Evolutionary conservation across 1,140 invertebrate species (phyloP).

Genomic region (Rhynchophorus ferrugineus): DNA sequence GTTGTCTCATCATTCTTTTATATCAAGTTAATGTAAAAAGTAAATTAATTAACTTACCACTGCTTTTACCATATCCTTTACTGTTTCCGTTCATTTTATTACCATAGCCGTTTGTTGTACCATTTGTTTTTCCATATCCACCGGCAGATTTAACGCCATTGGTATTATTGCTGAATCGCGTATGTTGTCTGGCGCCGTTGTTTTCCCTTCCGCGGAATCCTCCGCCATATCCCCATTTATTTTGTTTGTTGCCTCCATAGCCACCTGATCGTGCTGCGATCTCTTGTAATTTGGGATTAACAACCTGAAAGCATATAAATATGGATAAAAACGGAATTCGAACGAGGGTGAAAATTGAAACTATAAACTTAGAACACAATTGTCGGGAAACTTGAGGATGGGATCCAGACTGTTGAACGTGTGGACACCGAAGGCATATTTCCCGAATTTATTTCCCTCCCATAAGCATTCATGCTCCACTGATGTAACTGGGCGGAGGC

Average conservation of each 20-base stretch:
- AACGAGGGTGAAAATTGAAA: no score
- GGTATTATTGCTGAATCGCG: constrained; percentile 20
- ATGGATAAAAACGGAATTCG: no score
- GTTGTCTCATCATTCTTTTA: neutral
- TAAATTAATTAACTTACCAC: neutral
- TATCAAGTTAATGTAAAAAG: neutral
- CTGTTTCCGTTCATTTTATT: no score
- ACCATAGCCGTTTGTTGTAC: neutral
- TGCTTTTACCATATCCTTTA: neutral
- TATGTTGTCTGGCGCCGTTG: constrained; percentile 24
- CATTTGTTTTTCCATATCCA: constrained; percentile 25
- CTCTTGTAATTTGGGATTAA: constrained; percentile 18
- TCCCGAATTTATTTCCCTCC: constrained; percentile 54
- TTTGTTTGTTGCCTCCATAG: constrained; percentile 7
- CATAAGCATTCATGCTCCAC: constrained; percentile 65
- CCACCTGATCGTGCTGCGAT: constrained; percentile 8
- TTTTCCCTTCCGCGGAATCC: constrained; percentile 21
- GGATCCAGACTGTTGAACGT: constrained; percentile 37
- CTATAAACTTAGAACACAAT: no score
- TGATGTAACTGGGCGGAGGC: constrained; percentile 51
- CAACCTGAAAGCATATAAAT: constrained; percentile 7
- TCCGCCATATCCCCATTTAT: constrained; percentile 8
- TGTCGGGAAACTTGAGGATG: constrained; percentile 27
- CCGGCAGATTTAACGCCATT: constrained; percentile 19
- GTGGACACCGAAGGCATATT: constrained; percentile 70